Conservation (phyloP, 2,888 invertebrate species). For the Caprella mutica region DNA sequence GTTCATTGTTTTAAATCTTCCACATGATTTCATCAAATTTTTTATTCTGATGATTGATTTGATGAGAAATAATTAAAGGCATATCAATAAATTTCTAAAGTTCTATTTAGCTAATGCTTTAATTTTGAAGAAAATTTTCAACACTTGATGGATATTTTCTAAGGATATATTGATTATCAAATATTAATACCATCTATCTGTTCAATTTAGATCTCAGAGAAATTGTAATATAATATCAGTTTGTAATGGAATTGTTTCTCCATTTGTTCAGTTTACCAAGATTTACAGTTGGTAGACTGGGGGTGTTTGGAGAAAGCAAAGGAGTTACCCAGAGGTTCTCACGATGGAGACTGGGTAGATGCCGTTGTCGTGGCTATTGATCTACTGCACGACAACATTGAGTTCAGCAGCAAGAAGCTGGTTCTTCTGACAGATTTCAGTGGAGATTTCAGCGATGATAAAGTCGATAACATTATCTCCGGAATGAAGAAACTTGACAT, state of each 20-base stretch:
- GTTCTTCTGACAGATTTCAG: slow-evolving; percentile 56
- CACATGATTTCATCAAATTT: no score
- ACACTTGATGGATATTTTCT: no score
- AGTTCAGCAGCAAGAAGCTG: slow-evolving; percentile 46
- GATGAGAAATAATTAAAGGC: no score
- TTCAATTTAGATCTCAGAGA: no score
- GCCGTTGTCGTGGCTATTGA: slow-evolving; percentile 49
- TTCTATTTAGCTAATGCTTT: no score
- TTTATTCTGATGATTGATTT: no score
- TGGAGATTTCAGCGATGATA: slow-evolving; percentile 44
- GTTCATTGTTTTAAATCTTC: no score
- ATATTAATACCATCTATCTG: no score
- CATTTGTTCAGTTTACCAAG: slow-evolving; percentile 41
- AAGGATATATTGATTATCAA: no score
- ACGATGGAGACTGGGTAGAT: slow-evolving; percentile 57
- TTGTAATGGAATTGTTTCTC: neutral
- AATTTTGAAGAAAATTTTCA: no score
- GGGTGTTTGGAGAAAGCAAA: slow-evolving; percentile 46
- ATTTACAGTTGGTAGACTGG: slow-evolving; percentile 51
- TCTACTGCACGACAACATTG: slow-evolving; percentile 43
- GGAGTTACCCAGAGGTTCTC: slow-evolving; percentile 41
- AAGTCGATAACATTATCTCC: slow-evolving; percentile 46
- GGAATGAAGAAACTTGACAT: slow-evolving; percentile 49
- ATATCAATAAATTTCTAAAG: no score
- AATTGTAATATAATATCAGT: neutral